Evolutionary conservation across 2,888 invertebrate genomes (phyloP).

Genomic region (Theodoxus fluviatilis): DNA sequence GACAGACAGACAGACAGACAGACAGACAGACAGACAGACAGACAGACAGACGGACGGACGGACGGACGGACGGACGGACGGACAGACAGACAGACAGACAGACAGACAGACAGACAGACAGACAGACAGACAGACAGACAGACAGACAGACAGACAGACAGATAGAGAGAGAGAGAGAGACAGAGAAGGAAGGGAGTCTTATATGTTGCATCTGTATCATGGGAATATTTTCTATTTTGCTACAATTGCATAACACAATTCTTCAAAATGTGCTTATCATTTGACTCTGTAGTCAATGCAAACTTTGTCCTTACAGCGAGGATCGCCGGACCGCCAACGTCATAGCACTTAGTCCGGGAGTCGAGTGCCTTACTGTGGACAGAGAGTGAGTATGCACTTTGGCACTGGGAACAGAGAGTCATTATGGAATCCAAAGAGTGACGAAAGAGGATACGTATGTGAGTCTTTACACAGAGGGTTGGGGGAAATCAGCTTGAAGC

Average conservation of each 20-base stretch:
- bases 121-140: too few relatives aligned
- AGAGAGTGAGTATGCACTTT: slow-evolving; percentile 75
- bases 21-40: slow-evolving; percentile 16
- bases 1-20: too few relatives aligned
- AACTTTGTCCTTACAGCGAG: slow-evolving; percentile 69
- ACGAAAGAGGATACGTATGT: too few relatives aligned
- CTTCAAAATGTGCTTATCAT: neutral
- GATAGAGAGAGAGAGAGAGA: slow-evolving; percentile 5
- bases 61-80: too few relatives aligned
- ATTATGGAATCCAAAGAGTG: too few relatives aligned
- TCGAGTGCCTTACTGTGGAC: slow-evolving; percentile 84
- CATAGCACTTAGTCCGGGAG: slow-evolving; percentile 83
- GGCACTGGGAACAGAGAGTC: too few relatives aligned
- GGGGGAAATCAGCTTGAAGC: too few relatives aligned
- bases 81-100: too few relatives aligned
- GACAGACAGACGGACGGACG: slow-evolving; percentile 16
- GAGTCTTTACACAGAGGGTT: too few relatives aligned
- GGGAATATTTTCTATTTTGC: neutral
- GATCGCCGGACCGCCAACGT: slow-evolving; percentile 88
- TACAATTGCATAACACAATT: neutral
- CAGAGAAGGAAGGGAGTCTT: neutral
- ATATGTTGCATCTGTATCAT: neutral
- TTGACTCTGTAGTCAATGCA: neutral
- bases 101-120: too few relatives aligned
- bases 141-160: slow-evolving; percentile 16